Base-by-base conservation (phyloP, 2,113 vertebrate genomes). In the Pomatostomus ruficeps region DNA sequence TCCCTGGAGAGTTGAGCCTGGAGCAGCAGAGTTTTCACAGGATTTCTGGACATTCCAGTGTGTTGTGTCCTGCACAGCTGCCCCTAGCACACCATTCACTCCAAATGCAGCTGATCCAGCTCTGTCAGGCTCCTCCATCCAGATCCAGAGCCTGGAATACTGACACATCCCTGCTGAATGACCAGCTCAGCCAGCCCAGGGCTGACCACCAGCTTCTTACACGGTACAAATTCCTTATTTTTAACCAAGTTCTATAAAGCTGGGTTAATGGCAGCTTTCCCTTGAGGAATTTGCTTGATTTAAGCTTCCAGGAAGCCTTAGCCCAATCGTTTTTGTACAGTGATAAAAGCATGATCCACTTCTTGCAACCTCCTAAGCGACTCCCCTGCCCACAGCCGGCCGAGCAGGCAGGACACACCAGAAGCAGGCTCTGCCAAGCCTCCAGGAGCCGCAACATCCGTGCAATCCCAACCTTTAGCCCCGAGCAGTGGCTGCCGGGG, bases 391-490 rank as follows among this genome's bases (percentile, higher is more conserved):
- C 43, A 11, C 18, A 70, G 51, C 46, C 67, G 40, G 10, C 59
- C 2, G 2, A 57, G 51, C 24, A 65, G 15, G 33, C 61, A 93
- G 36, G 21, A 57, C 31, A 35, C 46, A 65, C 5, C 52, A 75
- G n/a, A 19, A 61, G 24, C 24, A 38, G 28, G 23, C 35, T 25
- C 4, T 62, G 29, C 61, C n/a, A 8, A 7, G 48, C 7, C n/a
- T 63, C 28, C 48, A 85, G 36, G 7, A 61, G 54, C 54, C 62
- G 57, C 2, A 0, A 2, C 1, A 17, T 3, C 58, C 5, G 0
- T 18, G 36, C 52, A 78, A 1, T 24, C 38, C 10, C 68, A 63
- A 90, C 83, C 94, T 96, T 92, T 36, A 49, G 31, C 85, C 73
- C 42, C 5, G 13, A 54, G 63, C 57, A 63, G 77, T 0, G 61